Evolutionary conservation across 1,140 invertebrate genomes (phyloP), one percentile per base, ranked within the genome.

Genomic region (Pectinophora gossypiella): DNA sequence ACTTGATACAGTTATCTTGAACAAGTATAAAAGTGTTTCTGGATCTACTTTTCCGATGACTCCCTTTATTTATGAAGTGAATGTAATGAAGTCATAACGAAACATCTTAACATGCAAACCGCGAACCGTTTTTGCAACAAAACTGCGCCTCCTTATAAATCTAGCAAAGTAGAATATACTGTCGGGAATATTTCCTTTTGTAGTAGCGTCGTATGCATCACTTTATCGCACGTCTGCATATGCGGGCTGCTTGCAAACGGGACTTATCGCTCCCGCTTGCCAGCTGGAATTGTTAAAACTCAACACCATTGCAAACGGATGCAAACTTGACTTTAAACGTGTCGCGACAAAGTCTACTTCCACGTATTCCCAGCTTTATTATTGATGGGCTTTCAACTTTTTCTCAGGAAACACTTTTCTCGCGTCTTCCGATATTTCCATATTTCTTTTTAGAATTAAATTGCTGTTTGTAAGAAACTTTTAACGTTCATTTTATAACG

Each of bases 201-300:
- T 59, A 45, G 48, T 36, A 32, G 6, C n/a, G 50, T 54, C 35
- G 48, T n/a, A n/a, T 58, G 48, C 50, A 52, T 60, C 59, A 53
- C 55, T 63, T 62, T 69, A 65, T 63, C 66, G 47, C 55, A 55
- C 59, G 61, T 55, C 55, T 59, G 52, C 62, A 60, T 58, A 53
- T 59, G 51, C 53, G 51, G 48, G n/a, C n/a, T n/a, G n/a, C n/a
- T n/a, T n/a, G n/a, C 52, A 27, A 47, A 59, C 38, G 35, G 45
- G 54, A 60, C 55, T 65, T 68, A 62, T 65, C 56, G 54, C 50
- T 35, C 54, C 43, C 40, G 56, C 58, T 58, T 59, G 56, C 57
- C 38, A 38, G 47, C 43, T 3, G 18, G 19, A 19, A 50, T 49
- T 56, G 54, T 40, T 52, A n/a, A 51, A 51, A 45, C 22, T 19